Evolutionary conservation across 2,888 invertebrate genomes (phyloP).

Genomic region (Apantesis nais): DNA sequence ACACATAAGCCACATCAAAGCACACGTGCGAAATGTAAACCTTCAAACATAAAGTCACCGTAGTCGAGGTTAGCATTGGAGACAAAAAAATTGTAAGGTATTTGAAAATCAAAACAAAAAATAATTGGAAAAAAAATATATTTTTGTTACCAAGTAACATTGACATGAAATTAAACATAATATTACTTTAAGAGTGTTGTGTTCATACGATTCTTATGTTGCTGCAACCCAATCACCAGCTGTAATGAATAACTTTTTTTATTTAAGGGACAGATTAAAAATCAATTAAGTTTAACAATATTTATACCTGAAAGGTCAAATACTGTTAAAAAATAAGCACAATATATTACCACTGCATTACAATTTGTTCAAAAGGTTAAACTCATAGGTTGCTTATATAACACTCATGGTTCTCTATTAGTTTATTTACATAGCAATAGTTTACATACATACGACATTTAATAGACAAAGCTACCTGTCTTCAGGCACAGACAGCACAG

Average conservation of each 20-base stretch:
- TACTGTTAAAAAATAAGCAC: conserved; percentile 27
- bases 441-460: conserved; percentile 49
- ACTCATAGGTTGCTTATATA: conserved; percentile 38
- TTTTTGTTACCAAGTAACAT: conserved; percentile 70
- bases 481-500: conserved; percentile 31
- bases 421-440: conserved; percentile 57
- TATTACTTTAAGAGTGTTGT: conserved; percentile 31
- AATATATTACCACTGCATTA: conserved; percentile 30
- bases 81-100: neutral
- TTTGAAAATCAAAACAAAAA: conserved; percentile 35
- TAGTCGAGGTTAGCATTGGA: too few relatives aligned
- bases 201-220: conserved; percentile 25
- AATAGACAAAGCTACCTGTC: conserved; percentile 41
- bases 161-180: conserved; percentile 59
- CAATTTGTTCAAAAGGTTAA: conserved; percentile 51
- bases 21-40: too few relatives aligned
- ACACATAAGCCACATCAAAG: too few relatives aligned
- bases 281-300: conserved; percentile 14
- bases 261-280: conserved; percentile 13
- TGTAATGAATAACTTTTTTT: conserved; percentile 20
- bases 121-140: conserved; percentile 70
- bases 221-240: conserved; percentile 27
- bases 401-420: conserved; percentile 36
- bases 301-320: conserved; percentile 18
- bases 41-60: too few relatives aligned